Evolutionary conservation across 2,888 invertebrate genomes (phyloP).

Genomic region (Endomychus coccineus): DNA sequence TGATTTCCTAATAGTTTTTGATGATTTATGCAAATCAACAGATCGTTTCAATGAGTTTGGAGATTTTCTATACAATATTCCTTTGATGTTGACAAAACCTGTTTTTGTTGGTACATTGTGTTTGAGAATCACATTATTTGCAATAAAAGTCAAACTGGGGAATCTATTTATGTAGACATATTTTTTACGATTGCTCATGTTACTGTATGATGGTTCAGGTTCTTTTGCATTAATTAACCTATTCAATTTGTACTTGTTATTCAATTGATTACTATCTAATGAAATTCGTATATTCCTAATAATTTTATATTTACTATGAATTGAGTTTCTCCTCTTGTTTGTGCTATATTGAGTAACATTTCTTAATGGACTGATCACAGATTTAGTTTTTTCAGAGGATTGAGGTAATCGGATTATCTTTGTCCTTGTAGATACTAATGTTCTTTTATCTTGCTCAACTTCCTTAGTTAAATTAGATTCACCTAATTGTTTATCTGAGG

Average conservation of each 20-base stretch:
- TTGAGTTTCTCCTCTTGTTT: conserved; percentile 28
- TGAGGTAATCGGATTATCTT: no score
- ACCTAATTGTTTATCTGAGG: no score
- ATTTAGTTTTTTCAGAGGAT: no score
- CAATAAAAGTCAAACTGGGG: conserved; percentile 25
- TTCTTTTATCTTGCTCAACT: no score
- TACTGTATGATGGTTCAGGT: conserved; percentile 5
- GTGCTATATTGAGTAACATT: no score
- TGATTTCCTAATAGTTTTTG: conserved; percentile 14
- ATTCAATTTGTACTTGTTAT: conserved; percentile 19
- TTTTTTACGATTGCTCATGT: conserved; percentile 22
- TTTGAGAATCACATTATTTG: conserved; percentile 26
- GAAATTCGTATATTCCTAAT: conserved; percentile 14
- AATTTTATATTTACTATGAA: conserved; percentile 33
- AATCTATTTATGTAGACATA: conserved; percentile 29
- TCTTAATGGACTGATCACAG: no score
- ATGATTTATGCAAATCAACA: no score
- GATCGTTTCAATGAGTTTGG: conserved; percentile 29
- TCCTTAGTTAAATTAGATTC: no score
- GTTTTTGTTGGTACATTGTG: conserved; percentile 18
- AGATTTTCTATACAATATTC: conserved; percentile 33
- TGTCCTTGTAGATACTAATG: no score
- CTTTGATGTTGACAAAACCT: conserved; percentile 32
- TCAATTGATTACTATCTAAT: conserved; percentile 10
- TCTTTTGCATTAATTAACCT: conserved; percentile 14